A percentile compares a stretch with the other conserved stretches of the same genome.
Evolutionary conservation across 2,888 invertebrate genomes (phyloP).

Genomic region (Corbicula japonica): DNA sequence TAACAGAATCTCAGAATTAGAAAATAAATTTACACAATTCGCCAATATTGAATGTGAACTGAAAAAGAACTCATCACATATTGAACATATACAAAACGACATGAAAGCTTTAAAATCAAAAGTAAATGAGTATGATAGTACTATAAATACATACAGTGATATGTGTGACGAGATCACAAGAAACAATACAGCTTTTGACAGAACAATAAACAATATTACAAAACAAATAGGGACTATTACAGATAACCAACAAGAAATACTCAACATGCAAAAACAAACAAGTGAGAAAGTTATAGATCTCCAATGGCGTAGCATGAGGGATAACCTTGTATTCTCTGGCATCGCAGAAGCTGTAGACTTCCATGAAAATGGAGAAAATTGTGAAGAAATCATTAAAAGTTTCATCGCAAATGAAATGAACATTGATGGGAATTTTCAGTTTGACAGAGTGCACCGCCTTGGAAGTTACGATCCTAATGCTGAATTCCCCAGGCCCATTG

Average conservation of each 20-base stretch:
- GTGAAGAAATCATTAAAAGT: slow-evolving; percentile 12
- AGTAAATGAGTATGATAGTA: not conserved
- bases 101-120: slow-evolving; percentile 4
- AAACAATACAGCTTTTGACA: not conserved
- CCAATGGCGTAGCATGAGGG: slow-evolving; percentile 18
- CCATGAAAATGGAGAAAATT: slow-evolving; percentile 2
- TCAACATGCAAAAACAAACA: not conserved
- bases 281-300: slow-evolving; percentile 12
- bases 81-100: not conserved
- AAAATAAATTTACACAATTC: not conserved
- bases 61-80: not conserved
- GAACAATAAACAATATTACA: not conserved
- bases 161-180: slow-evolving; percentile 22
- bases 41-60: no score
- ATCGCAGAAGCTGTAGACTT: slow-evolving; percentile 7
- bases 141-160: slow-evolving; percentile 10
- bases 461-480: slow-evolving; percentile 12
- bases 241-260: not conserved
- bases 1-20: not conserved
- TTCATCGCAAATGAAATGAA: slow-evolving; percentile 33
- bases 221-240: not conserved
- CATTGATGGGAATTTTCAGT: slow-evolving; percentile 9
- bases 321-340: slow-evolving; percentile 30
- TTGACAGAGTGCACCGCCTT: slow-evolving; percentile 35
- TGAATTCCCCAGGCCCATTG: slow-evolving; percentile 21